A percentile compares a stretch with the other conserved stretches of the same genome.
phyloP scores from a whole-genome alignment of 2,888 invertebrate species.

The Limnephilus lunatus region DNA sequence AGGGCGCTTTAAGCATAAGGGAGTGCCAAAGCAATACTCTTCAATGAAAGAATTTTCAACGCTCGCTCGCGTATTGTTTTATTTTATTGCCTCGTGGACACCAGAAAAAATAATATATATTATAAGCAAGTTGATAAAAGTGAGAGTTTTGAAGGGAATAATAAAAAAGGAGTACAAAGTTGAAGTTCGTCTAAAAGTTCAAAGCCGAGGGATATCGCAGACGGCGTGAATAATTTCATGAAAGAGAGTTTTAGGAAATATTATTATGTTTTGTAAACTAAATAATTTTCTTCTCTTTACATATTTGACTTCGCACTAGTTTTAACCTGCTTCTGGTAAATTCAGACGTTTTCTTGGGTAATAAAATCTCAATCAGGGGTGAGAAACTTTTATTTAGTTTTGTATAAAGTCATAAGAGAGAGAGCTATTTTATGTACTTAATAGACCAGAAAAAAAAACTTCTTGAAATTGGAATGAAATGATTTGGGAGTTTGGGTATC shows the following conservation, averaged over 20 bases:
- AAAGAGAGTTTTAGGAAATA: neutral
- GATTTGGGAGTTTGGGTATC: too few species aligned
- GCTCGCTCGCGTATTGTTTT: neutral
- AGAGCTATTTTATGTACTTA: too few species aligned
- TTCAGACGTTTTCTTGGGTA: too few species aligned
- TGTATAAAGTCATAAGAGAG: too few species aligned
- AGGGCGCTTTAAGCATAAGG: too few species aligned
- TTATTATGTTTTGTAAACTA: neutral
- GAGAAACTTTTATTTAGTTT: too few species aligned
- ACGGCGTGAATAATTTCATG: neutral
- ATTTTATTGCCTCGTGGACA: neutral
- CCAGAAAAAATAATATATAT: neutral
- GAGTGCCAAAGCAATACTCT: neutral
- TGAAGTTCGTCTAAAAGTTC: neutral
- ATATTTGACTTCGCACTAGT: too few species aligned
- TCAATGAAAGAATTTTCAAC: neutral
- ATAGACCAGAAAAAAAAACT: too few species aligned
- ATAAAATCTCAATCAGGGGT: too few species aligned
- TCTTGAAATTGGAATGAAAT: too few species aligned
- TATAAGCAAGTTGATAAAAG: neutral
- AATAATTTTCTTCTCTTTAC: neutral
- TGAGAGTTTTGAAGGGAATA: neutral
- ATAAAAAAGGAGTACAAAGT: neutral
- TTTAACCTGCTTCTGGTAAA: too few species aligned
- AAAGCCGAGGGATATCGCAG: neutral